Base-by-base conservation (phyloP, 1,140 invertebrate species). In the Melitaea cinxia region DNA sequence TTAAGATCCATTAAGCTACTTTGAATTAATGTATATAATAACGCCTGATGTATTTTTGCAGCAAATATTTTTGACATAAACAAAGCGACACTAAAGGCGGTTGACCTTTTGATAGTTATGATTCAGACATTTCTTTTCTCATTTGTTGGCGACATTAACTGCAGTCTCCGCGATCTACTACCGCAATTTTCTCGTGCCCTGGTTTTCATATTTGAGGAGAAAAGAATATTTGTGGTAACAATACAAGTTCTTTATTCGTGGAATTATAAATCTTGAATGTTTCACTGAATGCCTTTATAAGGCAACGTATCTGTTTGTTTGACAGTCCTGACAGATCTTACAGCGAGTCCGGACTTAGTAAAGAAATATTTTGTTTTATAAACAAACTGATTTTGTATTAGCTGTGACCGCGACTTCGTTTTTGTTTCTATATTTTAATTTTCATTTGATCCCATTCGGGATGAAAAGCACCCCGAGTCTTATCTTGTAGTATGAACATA, bases 101-200 rank as follows among this genome's bases (percentile, higher is more conserved):
- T 60, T 67, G 57, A 37, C 59, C 65, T 50, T 67, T 58, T 67
- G 60, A 70, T 57, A 57, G 54, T 54, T 61, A 50, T 17, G 50
- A 62, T 61, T 35, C 37, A 17, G 50, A 35, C 42, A 37, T 55
- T 55, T 64, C 55, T 65, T 59, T 65, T 61, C 52, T 62, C 57
- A 70, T 61, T 70, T 70, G 68, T 56, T 62, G 58, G 58, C 49
- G 54, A 58, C 68, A 66, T 66, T 65, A 59, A 66, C 59, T 70
- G 53, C 35, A 62, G 47, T 17, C 57, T 37, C 45, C 19, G 58
- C 6, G 35, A 54, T 56, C 52, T 61, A 61, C 49, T 39, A 49
- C 9, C 37, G 53, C 61, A 64, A 64, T 64, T 39, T 64, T 24
- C 53, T 26, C 53, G 53, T 49, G 61, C 4, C 63, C 56, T 59